A percentile compares a stretch with the other conserved stretches of the same genome.
phyloP scores from a whole-genome alignment of 2,797 vertebrate genomes.

The Syncerus caffer region DNA sequence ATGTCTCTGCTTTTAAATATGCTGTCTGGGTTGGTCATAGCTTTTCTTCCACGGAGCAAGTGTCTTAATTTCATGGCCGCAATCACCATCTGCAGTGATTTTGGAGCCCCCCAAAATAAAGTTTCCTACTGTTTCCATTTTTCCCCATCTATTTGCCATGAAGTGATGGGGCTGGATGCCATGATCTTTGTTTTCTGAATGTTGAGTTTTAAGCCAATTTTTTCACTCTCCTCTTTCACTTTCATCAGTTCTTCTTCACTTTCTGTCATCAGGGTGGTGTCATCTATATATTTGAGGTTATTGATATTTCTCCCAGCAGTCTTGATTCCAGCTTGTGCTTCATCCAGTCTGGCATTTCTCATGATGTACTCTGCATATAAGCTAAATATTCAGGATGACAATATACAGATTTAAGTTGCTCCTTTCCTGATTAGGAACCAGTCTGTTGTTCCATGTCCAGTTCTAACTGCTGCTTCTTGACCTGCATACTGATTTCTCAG shows the following conservation, averaged over 20 bases:
- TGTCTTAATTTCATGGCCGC: background rate
- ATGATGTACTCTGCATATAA: background rate
- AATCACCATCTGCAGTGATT: background rate
- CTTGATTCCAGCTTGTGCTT: background rate
- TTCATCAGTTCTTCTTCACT: fast-evolving
- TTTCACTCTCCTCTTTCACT: background rate
- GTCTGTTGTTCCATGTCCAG: background rate
- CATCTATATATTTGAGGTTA: background rate
- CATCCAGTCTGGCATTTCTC: background rate
- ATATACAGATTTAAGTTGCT: background rate
- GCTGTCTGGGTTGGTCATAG: background rate
- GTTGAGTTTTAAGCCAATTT: background rate
- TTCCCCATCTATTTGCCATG: background rate
- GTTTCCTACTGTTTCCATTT: background rate
- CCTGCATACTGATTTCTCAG: background rate
- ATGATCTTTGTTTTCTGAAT: background rate
- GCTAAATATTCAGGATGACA: background rate
- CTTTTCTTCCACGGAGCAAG: background rate
- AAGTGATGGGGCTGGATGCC: background rate
- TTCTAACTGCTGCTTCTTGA: background rate
- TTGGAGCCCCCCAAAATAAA: background rate
- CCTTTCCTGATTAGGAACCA: background rate
- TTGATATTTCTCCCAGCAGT: background rate
- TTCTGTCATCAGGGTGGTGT: background rate
- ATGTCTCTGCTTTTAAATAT: background rate